phyloP scores from a whole-genome alignment of 1,140 invertebrate species.

The Bradynema listronoti region DNA sequence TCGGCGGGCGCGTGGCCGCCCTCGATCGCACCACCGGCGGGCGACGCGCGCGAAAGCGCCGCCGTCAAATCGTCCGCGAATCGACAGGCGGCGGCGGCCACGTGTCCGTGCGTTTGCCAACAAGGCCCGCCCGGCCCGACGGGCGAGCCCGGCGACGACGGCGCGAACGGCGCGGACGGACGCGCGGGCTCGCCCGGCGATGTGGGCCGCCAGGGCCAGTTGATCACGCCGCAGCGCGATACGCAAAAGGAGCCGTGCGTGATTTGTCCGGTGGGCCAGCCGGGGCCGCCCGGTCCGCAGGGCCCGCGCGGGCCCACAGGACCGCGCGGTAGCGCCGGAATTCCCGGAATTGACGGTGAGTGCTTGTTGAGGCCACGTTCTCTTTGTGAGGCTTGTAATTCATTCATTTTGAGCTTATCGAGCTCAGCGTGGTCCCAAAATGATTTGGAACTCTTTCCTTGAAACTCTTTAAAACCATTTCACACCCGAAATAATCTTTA shows the following conservation, averaged over 20 bases:
- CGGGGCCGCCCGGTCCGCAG: slow-evolving; percentile 24
- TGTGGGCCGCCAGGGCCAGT: slow-evolving; percentile 22
- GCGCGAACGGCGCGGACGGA: slow-evolving; percentile 14
- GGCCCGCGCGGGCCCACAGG: slow-evolving; percentile 41
- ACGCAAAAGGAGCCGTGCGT: slow-evolving; percentile 37
- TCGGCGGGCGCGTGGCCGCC: slow-evolving; percentile 10
- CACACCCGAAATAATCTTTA: background rate
- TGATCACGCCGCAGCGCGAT: slow-evolving; percentile 22
- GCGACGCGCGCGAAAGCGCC: background rate
- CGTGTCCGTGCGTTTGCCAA: slow-evolving; percentile 12
- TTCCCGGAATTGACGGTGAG: slow-evolving; percentile 32
- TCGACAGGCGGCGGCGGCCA: background rate
- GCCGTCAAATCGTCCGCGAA: background rate
- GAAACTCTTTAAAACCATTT: background rate
- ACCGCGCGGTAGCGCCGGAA: slow-evolving; percentile 32
- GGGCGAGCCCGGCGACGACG: slow-evolving; percentile 3
- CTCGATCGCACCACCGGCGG: slow-evolving; percentile 16
- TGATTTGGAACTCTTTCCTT: no score
- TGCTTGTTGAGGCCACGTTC: no score
- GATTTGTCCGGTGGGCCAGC: slow-evolving; percentile 30
- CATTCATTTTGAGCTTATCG: no score
- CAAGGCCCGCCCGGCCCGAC: slow-evolving; percentile 18
- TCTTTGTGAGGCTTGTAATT: no score
- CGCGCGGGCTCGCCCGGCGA: slow-evolving; percentile 28
- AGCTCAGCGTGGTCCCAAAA: no score